Evolutionary conservation across 2,888 invertebrate genomes (phyloP).

Genomic region (Lasius fuliginosus): DNA sequence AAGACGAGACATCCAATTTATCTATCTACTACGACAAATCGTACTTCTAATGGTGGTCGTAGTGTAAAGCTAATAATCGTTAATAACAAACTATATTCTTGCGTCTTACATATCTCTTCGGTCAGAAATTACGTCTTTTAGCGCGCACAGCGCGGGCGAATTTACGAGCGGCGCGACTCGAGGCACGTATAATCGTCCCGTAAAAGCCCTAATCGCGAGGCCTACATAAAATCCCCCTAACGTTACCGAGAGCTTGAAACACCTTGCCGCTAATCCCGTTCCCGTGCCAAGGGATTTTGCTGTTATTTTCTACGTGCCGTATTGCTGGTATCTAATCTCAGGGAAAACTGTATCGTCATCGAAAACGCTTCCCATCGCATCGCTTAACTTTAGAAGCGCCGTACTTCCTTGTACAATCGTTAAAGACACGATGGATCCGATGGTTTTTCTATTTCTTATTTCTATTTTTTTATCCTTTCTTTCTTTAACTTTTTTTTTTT

Average conservation of each 20-base stretch:
- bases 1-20: conserved; percentile 28
- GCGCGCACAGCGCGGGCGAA: conserved; percentile 35
- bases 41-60: conserved; percentile 24
- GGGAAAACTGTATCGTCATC: conserved; percentile 19
- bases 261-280: conserved; percentile 47
- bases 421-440: not conserved
- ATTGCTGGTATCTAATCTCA: conserved; percentile 31
- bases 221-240: conserved; percentile 71
- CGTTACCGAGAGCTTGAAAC: conserved; percentile 65
- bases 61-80: conserved; percentile 54
- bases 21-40: conserved; percentile 34
- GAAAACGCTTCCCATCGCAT: not conserved
- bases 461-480: not conserved
- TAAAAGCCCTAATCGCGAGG: conserved; percentile 75
- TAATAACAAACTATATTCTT: conserved; percentile 39
- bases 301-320: conserved; percentile 27
- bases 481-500: not conserved
- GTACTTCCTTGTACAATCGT: not conserved
- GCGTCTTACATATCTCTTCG: conserved; percentile 40
- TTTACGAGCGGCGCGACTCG: conserved; percentile 61
- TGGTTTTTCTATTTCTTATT: not conserved
- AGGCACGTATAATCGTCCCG: conserved; percentile 70
- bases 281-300: not conserved
- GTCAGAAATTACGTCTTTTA: conserved; percentile 55
- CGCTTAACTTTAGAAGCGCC: not conserved